Evolutionary conservation across 2,888 invertebrate genomes (phyloP), one percentile per base, ranked within the genome.

Genomic region (Acheta domesticus): DNA sequence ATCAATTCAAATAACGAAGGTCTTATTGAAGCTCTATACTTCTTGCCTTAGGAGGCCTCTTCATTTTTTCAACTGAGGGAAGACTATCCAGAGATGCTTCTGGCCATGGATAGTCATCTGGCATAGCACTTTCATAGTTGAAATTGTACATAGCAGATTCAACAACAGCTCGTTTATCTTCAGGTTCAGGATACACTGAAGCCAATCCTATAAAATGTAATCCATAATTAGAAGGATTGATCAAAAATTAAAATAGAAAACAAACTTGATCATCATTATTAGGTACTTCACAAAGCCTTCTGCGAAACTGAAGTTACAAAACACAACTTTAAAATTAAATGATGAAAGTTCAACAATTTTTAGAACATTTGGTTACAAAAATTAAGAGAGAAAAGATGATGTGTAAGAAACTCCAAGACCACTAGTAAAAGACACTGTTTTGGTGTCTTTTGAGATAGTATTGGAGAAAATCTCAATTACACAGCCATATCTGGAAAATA

Each of bases 121-220:
- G 94, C 89, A 95, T 90, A 79, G 94, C 91, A 82, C 91, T 89
- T 86, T 93, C 93, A 86, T 96, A 96, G 85, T 93, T 90, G 84
- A 90, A 92, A 86, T 92, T 92, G 87, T 95, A 96, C 88, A 94
- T 90, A 86, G 94, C 93, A 80, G 91, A 90, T 84, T 91, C 88
- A 62, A 96, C 90, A 87, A 93, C 94, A 82, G 90, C 88, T 79
- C 89, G 87, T 84, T 94, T 91, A 85, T 96, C 92, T 83, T 91
- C 91, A 74, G 96, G 96, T 86, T 95, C 93, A 0, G 96, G 96
- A 86, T 96, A 96, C 5, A 93, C 92, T 4, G 95, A 94, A 4
- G 96, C 96, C 83, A 94, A 89, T 82, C 90, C 91, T 87, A 93
- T 94, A 94, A 85, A 36, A 21, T 86, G 85, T 80, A 83, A 81